Evolutionary conservation across 2,113 vertebrate genomes (phyloP).

Genomic region (Campylorhamphus procurvoides): DNA sequence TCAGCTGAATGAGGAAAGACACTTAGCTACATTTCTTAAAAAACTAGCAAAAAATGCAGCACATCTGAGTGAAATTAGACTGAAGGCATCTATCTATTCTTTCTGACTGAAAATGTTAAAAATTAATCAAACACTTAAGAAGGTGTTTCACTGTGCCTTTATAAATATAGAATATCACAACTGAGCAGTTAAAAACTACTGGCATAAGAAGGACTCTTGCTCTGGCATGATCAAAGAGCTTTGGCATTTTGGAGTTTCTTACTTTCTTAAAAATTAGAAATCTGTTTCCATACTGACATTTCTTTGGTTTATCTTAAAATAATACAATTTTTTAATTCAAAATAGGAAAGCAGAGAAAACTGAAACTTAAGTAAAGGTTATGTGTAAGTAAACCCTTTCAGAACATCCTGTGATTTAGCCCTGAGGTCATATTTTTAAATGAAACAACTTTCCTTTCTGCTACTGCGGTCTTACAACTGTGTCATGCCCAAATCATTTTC

Average conservation of each 20-base stretch:
- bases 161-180: background rate
- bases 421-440: background rate
- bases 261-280: background rate
- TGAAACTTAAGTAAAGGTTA: background rate
- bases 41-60: background rate
- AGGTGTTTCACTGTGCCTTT: background rate
- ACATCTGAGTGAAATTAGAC: background rate
- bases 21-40: background rate
- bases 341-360: background rate
- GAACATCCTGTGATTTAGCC: rapidly evolving
- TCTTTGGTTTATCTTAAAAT: background rate
- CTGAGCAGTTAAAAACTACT: background rate
- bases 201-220: background rate
- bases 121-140: background rate
- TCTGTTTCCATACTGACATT: background rate
- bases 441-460: background rate
- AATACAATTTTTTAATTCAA: background rate
- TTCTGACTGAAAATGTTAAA: background rate
- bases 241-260: background rate
- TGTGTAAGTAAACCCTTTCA: background rate
- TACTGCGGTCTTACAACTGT: background rate
- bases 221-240: background rate
- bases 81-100: background rate
- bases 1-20: background rate
- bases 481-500: background rate